phyloP scores from a whole-genome alignment of 1,140 invertebrate genomes.

The Theocolax elegans region DNA sequence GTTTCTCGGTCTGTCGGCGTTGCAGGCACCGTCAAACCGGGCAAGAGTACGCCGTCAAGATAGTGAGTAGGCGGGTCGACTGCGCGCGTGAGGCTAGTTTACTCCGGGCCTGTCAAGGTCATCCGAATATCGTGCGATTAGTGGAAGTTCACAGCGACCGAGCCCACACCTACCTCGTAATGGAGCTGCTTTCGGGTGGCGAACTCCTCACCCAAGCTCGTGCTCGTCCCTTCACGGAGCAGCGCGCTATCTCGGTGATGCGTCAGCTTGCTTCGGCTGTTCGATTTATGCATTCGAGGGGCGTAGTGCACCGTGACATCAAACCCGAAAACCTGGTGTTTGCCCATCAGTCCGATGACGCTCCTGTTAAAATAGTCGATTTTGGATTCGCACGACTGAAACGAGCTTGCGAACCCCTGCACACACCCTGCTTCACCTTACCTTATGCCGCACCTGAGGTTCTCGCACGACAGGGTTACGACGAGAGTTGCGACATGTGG shows the following conservation, averaged over 20 bases:
- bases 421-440: conserved; percentile 88
- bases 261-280: conserved; percentile 84
- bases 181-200: conserved; percentile 87
- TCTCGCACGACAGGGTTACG: conserved; percentile 77
- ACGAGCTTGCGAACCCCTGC: conserved; percentile 73
- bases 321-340: conserved; percentile 92
- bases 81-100: conserved; percentile 82
- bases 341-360: conserved; percentile 71
- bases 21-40: conserved; percentile 81
- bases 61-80: conserved; percentile 83
- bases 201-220: conserved; percentile 77
- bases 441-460: conserved; percentile 94
- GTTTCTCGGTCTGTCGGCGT: conserved; percentile 87
- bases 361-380: conserved; percentile 86
- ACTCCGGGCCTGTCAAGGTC: conserved; percentile 84
- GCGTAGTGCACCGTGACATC: conserved; percentile 88
- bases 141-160: conserved; percentile 85
- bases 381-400: conserved; percentile 89
- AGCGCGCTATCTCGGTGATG: conserved; percentile 78
- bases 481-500: conserved; percentile 93
- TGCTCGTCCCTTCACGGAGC: conserved; percentile 74
- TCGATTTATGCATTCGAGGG: conserved; percentile 81
- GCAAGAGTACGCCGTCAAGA: conserved; percentile 90
- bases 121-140: conserved; percentile 88
- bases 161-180: conserved; percentile 85